These are phyloP conservation scores for Drosophila sordidula DNA, from an alignment of 2,888 invertebrate genomes.

Conservation along the genomic window DNA sequence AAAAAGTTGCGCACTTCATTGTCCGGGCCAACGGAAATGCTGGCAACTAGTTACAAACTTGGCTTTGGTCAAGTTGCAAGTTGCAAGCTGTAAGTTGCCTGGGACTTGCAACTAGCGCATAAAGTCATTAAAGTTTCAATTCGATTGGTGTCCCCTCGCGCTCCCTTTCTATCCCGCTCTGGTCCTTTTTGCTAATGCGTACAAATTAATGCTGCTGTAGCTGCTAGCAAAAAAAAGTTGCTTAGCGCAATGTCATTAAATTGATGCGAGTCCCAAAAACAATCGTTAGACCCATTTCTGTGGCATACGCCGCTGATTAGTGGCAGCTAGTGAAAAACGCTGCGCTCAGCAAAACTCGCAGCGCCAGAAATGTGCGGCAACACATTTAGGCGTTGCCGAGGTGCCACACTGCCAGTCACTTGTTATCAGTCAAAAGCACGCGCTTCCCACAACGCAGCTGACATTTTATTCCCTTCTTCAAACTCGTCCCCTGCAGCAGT, in stretches of 20 bases:
- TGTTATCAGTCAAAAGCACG: conserved; percentile 56
- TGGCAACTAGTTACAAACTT: conserved; percentile 57
- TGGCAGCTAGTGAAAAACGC: conserved; percentile 35
- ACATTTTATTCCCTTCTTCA: conserved; percentile 14
- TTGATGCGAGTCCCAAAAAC: conserved; percentile 14
- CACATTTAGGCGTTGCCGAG: background rate
- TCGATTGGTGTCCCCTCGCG: conserved; percentile 46
- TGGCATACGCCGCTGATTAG: conserved; percentile 46
- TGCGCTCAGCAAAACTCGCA: conserved; percentile 34
- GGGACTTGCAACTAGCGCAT: conserved; percentile 66
- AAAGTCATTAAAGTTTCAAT: conserved; percentile 78
- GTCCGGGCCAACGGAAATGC: conserved; percentile 50
- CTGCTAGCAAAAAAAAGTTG: conserved; percentile 10
- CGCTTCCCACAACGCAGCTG: conserved; percentile 14
- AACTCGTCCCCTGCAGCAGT: conserved; percentile 2
- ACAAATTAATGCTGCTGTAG: conserved; percentile 60
- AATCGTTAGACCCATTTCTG: background rate
- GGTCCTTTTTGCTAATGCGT: conserved; percentile 29
- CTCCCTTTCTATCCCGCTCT: background rate
- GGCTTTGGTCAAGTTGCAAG: conserved; percentile 44
- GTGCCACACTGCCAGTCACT: conserved; percentile 22
- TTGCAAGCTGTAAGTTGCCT: conserved; percentile 32
- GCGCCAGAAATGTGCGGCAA: conserved; percentile 8
- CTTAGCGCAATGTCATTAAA: conserved; percentile 25
- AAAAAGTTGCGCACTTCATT: conserved; percentile 61